Evolutionary conservation across 2,797 vertebrate genomes (phyloP).

Genomic region (Gadopsis marmoratus): DNA sequence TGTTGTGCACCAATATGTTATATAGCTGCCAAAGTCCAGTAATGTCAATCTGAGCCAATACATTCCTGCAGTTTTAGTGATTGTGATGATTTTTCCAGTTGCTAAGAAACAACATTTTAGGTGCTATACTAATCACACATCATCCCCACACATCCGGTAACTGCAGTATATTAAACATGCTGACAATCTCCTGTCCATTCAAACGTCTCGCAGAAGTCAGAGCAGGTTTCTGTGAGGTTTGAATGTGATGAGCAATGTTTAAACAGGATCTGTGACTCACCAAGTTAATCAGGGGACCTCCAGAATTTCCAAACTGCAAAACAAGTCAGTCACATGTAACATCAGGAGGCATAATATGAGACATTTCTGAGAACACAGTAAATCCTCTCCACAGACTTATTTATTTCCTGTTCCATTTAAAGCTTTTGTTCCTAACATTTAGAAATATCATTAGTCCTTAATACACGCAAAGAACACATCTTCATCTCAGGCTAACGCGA

Average conservation of each 20-base stretch:
- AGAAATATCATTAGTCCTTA: not conserved
- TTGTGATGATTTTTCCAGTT: not conserved
- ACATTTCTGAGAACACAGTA: not conserved
- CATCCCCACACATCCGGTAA: not conserved
- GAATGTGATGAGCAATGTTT: not conserved
- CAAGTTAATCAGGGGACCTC: constrained; percentile 96
- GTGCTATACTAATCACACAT: not conserved
- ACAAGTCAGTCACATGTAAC: constrained; percentile 37
- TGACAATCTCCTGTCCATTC: not conserved
- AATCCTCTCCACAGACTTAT: not conserved
- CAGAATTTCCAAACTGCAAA: constrained; percentile 95
- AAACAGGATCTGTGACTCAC: constrained; percentile 83
- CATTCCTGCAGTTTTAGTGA: not conserved
- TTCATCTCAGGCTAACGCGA: not conserved
- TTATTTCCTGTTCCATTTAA: not conserved
- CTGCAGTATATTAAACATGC: not conserved
- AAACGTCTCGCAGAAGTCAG: not conserved
- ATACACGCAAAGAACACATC: not conserved
- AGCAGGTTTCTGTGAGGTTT: constrained; percentile 4
- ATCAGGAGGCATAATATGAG: not conserved
- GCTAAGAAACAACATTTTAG: not conserved
- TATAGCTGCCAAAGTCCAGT: not conserved
- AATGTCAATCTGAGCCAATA: not conserved
- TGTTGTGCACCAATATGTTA: not conserved
- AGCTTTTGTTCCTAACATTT: not conserved